Evolutionary conservation across 2,888 invertebrate species (phyloP).

Genomic region (Nephrocerus scutellatus): DNA sequence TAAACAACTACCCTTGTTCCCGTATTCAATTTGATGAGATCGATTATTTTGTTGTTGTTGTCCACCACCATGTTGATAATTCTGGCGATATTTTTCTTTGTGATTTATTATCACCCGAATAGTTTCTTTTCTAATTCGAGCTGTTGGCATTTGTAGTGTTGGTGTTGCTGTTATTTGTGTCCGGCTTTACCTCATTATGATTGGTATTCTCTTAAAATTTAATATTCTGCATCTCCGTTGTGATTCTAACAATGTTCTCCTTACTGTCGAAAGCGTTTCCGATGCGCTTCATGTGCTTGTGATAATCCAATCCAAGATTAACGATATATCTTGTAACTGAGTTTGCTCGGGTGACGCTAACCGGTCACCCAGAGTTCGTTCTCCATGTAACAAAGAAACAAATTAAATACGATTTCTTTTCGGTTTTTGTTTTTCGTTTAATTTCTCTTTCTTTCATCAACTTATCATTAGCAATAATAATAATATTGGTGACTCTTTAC

Average conservation of each 20-base stretch:
- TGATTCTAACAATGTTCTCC: constrained; percentile 17
- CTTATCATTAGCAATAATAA: no score
- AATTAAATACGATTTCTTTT: no score
- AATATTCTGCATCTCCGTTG: constrained; percentile 17
- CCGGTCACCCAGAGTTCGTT: no score
- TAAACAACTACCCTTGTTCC: no score
- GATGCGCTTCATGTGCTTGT: constrained; percentile 15
- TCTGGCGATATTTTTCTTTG: constrained; percentile 27
- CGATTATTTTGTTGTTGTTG: no score
- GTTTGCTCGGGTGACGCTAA: no score
- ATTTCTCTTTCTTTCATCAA: no score
- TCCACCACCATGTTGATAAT: constrained; percentile 21
- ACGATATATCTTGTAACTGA: constrained; percentile 61
- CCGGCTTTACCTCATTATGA: constrained; percentile 19
- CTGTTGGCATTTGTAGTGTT: neutral
- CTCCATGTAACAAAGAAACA: no score
- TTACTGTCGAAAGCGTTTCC: constrained; percentile 18
- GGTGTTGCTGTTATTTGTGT: constrained; percentile 23
- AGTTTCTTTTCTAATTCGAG: constrained; percentile 2
- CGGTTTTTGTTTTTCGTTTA: no score
- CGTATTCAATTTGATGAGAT: no score
- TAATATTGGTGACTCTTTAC: no score
- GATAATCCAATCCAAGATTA: constrained; percentile 58
- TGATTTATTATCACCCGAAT: constrained; percentile 12
- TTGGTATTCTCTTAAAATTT: constrained; percentile 25